phyloP scores from a whole-genome alignment of 2,113 vertebrate genomes.

The Gobius niger region DNA sequence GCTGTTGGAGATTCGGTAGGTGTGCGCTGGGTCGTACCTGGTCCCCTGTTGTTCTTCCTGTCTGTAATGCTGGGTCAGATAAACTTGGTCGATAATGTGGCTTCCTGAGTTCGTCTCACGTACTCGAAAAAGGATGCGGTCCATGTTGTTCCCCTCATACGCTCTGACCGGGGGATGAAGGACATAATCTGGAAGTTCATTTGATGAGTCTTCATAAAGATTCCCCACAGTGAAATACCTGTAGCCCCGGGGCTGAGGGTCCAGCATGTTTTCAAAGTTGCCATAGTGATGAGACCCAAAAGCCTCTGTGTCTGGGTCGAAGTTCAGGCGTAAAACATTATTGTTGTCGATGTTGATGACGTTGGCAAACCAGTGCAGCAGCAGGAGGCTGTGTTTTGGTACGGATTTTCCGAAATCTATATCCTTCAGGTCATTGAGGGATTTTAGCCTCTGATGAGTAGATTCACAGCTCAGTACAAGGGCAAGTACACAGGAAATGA shows the following conservation, averaged over 20 bases:
- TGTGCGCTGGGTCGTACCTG: constrained; percentile 52
- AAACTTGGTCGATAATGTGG: constrained; percentile 47
- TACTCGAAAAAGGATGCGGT: constrained; percentile 61
- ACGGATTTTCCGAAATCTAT: constrained; percentile 46
- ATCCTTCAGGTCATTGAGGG: constrained; percentile 48
- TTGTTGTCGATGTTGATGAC: constrained; percentile 34
- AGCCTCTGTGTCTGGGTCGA: constrained; percentile 43
- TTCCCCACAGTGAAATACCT: constrained; percentile 62
- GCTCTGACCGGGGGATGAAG: background rate
- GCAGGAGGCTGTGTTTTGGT: constrained; percentile 53
- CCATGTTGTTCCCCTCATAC: constrained; percentile 39
- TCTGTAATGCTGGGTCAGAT: constrained; percentile 63
- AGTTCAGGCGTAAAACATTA: constrained; percentile 39
- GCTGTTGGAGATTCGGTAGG: constrained; percentile 47
- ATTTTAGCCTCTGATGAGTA: constrained; percentile 27
- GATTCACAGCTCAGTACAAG: constrained; percentile 24
- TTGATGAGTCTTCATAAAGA: constrained; percentile 6
- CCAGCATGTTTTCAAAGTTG: constrained; percentile 49
- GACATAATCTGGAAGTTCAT: constrained; percentile 47
- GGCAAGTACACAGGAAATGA: constrained; percentile 22
- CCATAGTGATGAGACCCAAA: constrained; percentile 64
- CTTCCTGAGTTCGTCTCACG: background rate
- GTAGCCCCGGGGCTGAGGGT: constrained; percentile 20
- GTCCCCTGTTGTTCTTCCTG: constrained; percentile 15
- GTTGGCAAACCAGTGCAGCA: constrained; percentile 69